phyloP scores from a whole-genome alignment of 2,888 invertebrate genomes.

The Heliconius aoede region DNA sequence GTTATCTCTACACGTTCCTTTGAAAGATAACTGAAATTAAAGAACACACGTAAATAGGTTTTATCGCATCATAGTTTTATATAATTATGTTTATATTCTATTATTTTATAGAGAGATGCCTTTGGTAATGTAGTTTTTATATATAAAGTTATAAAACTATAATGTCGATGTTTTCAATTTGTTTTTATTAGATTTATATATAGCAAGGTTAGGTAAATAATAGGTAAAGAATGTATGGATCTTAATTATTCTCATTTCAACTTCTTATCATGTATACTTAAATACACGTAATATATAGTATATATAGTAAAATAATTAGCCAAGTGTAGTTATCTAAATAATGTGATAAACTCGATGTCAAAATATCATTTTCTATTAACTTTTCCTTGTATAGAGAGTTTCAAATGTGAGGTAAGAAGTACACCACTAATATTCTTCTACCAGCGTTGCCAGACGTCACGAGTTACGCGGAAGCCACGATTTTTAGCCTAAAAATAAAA shows the following conservation, averaged over 20 bases:
- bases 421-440: neutral
- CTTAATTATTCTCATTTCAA: neutral
- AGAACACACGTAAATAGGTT: slow-evolving; percentile 12
- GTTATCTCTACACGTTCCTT: slow-evolving; percentile 30
- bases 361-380: neutral
- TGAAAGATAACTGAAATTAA: slow-evolving; percentile 10
- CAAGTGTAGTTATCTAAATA: neutral
- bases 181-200: too few relatives aligned
- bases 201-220: too few relatives aligned
- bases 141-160: neutral
- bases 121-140: neutral
- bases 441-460: too few relatives aligned
- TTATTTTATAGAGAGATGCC: slow-evolving; percentile 19
- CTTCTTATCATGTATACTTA: neutral
- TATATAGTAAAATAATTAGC: neutral
- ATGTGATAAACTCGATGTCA: neutral
- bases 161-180: neutral
- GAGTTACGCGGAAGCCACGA: too few relatives aligned
- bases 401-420: neutral
- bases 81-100: slow-evolving; percentile 23
- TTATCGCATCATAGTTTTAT: neutral
- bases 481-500: too few relatives aligned
- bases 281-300: slow-evolving; percentile 4
- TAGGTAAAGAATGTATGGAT: neutral
- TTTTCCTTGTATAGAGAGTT: neutral